Evolutionary conservation across 2,888 invertebrate genomes (phyloP), one percentile per base, ranked within the genome.

Genomic region (Lymantria dispar): DNA sequence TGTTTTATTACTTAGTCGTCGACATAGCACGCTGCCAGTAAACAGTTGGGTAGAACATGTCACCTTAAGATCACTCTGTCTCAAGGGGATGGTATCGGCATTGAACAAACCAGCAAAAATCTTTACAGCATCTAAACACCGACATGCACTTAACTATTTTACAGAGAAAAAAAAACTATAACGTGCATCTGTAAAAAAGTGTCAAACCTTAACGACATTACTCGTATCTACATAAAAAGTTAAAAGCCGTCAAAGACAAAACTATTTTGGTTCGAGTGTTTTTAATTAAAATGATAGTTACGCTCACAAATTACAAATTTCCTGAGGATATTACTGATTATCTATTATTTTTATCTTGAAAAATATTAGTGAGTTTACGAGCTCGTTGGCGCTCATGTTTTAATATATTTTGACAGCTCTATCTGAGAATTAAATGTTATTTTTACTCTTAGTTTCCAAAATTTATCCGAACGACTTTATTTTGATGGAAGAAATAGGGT

Each of bases 301-400:
- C 60, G 53, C 49, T 68, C 73, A 84, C 85, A 83, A 86, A 86
- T 86, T 81, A 74, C 65, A 73, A 57, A 76, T 83, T 78, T 89
- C 89, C 89, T 86, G 70, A 86, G 89, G 89, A 88, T 78, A 80
- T 72, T 74, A 69, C 74, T 74, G 72, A 79, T 83, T 79, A 78
- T 64, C 60, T 52, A 68, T 68, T 68, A 76, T 76, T 71, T 74
- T 77, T 77, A 74, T 79, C 74, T 72, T 33, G 47, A 43, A 55
- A 51, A 57, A 64, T 62, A 75, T 72, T 77, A 73, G 72, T 78
- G 59, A 50, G 62, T 76, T 74, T 73, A 74, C 60, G 74, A 74
- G 58, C 50, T 42, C 8, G 50, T 36, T 44, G 48, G 44, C 12
- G 43, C 43, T 14, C 48, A 54, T 50, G 29, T 29, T 9, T 45